Evolutionary conservation across 2,113 vertebrate genomes (phyloP).

Genomic region (Caretta caretta): DNA sequence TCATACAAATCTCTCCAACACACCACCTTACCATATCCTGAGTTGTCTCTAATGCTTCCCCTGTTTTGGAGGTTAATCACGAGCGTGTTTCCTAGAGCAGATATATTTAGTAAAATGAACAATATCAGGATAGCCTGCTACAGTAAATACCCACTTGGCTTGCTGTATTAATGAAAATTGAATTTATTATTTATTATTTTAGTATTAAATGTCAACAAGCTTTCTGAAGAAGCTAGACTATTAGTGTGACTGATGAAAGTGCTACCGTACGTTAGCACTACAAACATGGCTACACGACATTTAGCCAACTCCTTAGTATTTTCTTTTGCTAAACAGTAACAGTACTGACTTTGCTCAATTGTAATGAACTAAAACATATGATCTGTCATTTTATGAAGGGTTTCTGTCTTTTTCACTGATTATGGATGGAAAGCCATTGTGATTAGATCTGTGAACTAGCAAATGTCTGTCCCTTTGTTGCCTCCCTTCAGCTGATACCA

Average conservation of each 20-base stretch:
- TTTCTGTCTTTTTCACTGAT: neutral
- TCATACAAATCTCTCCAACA: slow-evolving; percentile 5
- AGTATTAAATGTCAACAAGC: slow-evolving; percentile 46
- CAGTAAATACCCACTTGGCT: slow-evolving; percentile 44
- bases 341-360: slow-evolving; percentile 42
- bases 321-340: slow-evolving; percentile 39
- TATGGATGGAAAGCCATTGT: slow-evolving; percentile 15
- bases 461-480: neutral
- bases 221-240: slow-evolving; percentile 70
- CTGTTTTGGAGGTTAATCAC: neutral
- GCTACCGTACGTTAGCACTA: slow-evolving; percentile 56
- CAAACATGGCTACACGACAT: slow-evolving; percentile 55
- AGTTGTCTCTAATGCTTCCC: neutral
- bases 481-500: neutral
- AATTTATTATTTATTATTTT: slow-evolving; percentile 68
- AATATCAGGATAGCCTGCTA: neutral
- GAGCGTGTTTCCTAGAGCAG: neutral
- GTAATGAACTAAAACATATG: neutral
- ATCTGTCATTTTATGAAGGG: slow-evolving; percentile 12
- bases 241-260: slow-evolving; percentile 69
- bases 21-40: neutral
- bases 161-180: slow-evolving; percentile 68
- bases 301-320: slow-evolving; percentile 46
- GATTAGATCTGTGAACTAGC: neutral
- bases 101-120: slow-evolving; percentile 21